Percentiles rank a stretch among this genome's conserved stretches.
Evolutionary conservation across 2,113 vertebrate genomes (phyloP).

Genomic region (Engystomops pustulosus): DNA sequence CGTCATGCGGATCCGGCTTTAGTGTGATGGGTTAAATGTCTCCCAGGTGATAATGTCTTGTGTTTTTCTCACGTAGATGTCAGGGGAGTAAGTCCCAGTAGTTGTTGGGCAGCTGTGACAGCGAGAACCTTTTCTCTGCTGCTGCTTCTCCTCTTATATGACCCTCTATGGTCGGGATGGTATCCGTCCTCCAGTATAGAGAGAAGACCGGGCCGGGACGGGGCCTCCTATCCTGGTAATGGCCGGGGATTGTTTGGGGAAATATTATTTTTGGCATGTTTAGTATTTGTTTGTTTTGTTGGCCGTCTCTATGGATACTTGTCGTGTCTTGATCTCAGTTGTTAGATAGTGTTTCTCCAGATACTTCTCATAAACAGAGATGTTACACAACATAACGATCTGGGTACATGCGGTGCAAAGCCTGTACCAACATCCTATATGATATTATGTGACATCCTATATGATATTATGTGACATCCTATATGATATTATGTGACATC

Average conservation of each 20-base stretch:
- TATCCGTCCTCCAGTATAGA: not conserved
- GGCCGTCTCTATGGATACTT: not conserved
- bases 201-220: not conserved
- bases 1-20: no score
- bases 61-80: slow-evolving; percentile 12
- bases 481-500: no score
- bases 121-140: not conserved
- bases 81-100: slow-evolving; percentile 35
- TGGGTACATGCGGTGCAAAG: no score
- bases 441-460: no score
- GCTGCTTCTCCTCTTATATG: not conserved
- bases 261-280: not conserved
- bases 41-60: not conserved
- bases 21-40: not conserved
- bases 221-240: not conserved
- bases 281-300: not conserved
- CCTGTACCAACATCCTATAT: no score
- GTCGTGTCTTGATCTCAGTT: not conserved
- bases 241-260: not conserved
- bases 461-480: no score
- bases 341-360: not conserved
- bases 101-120: not conserved
- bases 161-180: not conserved
- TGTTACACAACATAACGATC: no score
- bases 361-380: no score